Evolutionary conservation across 2,113 vertebrate species (phyloP).

Genomic region (Talpa occidentalis): DNA sequence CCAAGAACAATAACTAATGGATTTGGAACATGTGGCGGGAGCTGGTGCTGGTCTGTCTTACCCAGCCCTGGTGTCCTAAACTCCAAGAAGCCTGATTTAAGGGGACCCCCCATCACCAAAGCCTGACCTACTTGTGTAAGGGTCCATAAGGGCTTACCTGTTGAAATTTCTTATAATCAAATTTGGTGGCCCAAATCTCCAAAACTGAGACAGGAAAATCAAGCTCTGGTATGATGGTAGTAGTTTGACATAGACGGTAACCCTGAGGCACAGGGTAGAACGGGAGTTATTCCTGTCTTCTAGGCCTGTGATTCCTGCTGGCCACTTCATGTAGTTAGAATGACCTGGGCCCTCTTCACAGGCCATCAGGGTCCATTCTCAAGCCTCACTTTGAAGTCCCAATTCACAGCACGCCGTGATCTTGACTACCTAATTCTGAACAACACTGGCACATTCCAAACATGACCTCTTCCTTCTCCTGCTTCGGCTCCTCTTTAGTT

Average conservation of each 20-base stretch:
- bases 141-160: background rate
- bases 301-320: slow-evolving; percentile 6
- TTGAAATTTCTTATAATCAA: background rate
- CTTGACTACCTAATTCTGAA: background rate
- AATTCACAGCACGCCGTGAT: background rate
- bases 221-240: background rate
- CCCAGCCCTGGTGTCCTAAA: background rate
- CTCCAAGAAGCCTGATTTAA: background rate
- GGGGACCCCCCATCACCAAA: background rate
- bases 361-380: background rate
- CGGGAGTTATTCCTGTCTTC: background rate
- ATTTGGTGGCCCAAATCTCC: background rate
- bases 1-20: slow-evolving; percentile 36
- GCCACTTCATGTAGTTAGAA: slow-evolving; percentile 14
- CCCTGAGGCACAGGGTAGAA: background rate
- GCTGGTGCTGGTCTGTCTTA: background rate
- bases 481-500: background rate
- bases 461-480: background rate
- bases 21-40: background rate
- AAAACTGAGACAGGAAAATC: background rate
- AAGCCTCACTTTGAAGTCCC: background rate
- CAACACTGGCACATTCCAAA: background rate
- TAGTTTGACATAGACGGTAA: fast-evolving
- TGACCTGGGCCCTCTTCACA: background rate
- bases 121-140: background rate